Conservation (phyloP, 1,140 invertebrate species). For the Drosophila santomea region DNA sequence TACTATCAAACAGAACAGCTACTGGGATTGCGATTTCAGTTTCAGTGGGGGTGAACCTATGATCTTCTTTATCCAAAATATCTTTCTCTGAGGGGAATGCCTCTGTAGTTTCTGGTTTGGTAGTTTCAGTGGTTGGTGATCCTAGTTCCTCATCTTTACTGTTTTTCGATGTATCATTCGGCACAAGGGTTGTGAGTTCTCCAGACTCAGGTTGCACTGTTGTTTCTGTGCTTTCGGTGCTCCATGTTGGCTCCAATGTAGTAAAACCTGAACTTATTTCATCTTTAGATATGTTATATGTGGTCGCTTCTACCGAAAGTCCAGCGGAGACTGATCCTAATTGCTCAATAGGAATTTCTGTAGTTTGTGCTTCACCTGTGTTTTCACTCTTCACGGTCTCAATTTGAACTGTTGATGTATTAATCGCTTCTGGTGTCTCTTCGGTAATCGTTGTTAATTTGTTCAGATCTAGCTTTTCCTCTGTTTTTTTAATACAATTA, state of each 20-base stretch:
- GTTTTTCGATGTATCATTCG: neutral
- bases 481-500: neutral
- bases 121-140: neutral
- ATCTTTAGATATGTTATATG: neutral
- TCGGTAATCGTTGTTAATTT: neutral
- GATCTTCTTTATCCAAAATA: neutral
- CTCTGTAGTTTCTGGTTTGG: neutral
- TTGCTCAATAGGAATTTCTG: neutral
- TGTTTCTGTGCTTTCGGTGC: neutral
- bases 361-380: neutral
- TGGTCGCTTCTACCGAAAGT: neutral
- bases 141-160: neutral
- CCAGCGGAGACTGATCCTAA: neutral
- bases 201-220: neutral
- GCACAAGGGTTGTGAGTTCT: neutral
- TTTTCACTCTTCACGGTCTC: neutral
- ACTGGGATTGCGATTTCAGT: conserved; percentile 1
- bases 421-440: neutral
- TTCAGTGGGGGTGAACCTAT: neutral
- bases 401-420: conserved; percentile 1
- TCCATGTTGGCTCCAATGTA: neutral
- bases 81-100: neutral
- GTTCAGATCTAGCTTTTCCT: neutral
- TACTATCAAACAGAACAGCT: conserved; percentile 2
- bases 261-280: neutral